phyloP scores from a whole-genome alignment of 2,113 vertebrate genomes.

The Donacobius atricapilla region DNA sequence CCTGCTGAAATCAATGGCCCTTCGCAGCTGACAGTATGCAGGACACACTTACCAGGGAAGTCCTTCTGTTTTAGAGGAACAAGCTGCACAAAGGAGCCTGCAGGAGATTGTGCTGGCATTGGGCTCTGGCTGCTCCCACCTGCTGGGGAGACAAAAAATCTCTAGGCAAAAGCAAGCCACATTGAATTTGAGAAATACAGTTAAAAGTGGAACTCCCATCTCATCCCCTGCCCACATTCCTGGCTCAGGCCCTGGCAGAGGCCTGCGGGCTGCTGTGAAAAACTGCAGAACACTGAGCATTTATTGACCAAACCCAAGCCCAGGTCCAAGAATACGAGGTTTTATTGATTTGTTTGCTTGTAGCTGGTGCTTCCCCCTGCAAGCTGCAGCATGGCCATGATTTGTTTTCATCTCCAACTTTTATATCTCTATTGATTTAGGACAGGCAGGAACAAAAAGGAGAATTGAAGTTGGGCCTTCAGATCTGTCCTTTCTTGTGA shows the following conservation, averaged over 20 bases:
- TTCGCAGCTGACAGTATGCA: neutral
- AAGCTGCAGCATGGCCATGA: constrained; percentile 34
- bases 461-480: constrained; percentile 34
- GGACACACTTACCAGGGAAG: neutral
- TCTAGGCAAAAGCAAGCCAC: neutral
- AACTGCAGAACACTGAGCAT: neutral
- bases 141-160: neutral
- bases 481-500: neutral
- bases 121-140: neutral
- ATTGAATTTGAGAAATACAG: neutral
- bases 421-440: constrained; percentile 51
- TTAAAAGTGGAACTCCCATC: neutral
- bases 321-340: constrained; percentile 25
- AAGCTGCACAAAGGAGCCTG: neutral
- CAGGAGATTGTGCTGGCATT: neutral
- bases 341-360: constrained; percentile 71
- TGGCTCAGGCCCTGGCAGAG: neutral
- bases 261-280: constrained; percentile 24
- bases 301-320: constrained; percentile 63
- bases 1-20: neutral
- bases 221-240: neutral
- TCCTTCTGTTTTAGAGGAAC: neutral
- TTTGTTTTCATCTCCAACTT: constrained; percentile 58
- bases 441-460: neutral
- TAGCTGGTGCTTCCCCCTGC: constrained; percentile 1